Conservation (phyloP, 1,140 invertebrate species). For the Drosophila lowei region DNA sequence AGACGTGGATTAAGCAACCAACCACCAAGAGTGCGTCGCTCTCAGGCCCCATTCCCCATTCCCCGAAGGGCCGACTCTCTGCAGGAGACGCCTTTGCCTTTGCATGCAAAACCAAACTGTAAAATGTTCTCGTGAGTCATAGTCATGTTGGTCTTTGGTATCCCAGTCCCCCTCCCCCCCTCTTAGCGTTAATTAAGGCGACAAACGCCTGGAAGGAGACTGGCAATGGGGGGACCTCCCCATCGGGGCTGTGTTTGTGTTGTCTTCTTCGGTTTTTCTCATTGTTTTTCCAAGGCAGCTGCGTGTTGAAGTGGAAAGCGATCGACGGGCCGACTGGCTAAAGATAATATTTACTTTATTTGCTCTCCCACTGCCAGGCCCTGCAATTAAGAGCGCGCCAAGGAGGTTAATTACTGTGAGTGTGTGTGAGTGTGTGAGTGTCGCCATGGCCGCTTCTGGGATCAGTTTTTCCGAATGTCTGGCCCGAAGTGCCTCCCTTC, state of each 20-base stretch:
- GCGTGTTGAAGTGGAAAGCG: conserved; percentile 61
- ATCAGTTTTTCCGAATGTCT: no score
- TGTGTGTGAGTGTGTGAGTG: conserved; percentile 64
- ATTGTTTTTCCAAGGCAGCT: conserved; percentile 51
- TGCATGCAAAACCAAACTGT: conserved; percentile 41
- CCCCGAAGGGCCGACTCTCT: conserved; percentile 30
- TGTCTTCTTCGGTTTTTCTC: conserved; percentile 34
- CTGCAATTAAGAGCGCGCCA: conserved; percentile 50
- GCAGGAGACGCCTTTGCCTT: conserved; percentile 71
- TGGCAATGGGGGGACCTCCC: background rate
- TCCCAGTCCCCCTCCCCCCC: background rate
- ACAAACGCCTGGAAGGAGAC: conserved; percentile 32
- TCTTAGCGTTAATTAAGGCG: conserved; percentile 57
- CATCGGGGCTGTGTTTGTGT: conserved; percentile 15
- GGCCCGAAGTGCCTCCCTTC: no score
- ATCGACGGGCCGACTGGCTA: conserved; percentile 36
- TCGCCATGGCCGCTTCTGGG: background rate
- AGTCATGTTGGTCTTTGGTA: conserved; percentile 9
- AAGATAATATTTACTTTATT: conserved; percentile 62
- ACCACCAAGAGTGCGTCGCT: conserved; percentile 48
- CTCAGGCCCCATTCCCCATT: background rate
- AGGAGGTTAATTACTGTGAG: conserved; percentile 67
- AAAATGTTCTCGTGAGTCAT: conserved; percentile 29
- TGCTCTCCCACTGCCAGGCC: conserved; percentile 12
- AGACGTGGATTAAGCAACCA: conserved; percentile 12